Evolutionary conservation across 1,140 invertebrate genomes (phyloP), one percentile per base, ranked within the genome.

Genomic region (Druon quercuslanigerum): DNA sequence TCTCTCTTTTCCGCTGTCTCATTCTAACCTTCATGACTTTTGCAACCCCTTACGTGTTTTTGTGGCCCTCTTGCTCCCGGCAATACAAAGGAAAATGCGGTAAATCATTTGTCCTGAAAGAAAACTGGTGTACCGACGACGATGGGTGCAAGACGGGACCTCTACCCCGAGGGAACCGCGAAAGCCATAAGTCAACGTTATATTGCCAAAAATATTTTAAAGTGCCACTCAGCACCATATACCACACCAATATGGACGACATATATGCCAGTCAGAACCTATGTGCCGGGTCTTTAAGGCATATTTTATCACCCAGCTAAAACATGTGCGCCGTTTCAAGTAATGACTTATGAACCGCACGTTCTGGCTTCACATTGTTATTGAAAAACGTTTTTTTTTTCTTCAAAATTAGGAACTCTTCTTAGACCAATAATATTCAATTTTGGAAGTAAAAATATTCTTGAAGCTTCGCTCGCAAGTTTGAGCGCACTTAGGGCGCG

Each of bases 151-250:
- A 79, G 77, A 76, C 40, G 40, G 40, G 40, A 11, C 40, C 71
- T 81, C 73, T 51, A 52, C 76, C 71, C 71, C 76, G 78, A 81
- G 82, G 52, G 86, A 87, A 85, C 81, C 76, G 83, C 84, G 50
- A 84, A 84, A 87, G 85, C 83, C 89, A 90, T 91, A 91, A 91
- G 90, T 91, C 90, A 91, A 84, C 87, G 85, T 87, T 88, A 85
- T 91, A 91, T 90, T 88, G 86, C 87, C 88, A 84, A 90, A 91
- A 91, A 91, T 91, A 90, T 86, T 90, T 90, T 91, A 91, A 90
- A 91, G 87, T 88, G 86, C 84, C 88, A 88, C 88, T 88, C 87
- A 86, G 80, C 77, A 77, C 77, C 50, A n/a, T 50, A 73, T 33
- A 33, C 20, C 20, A 17, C 71, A 40, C 66, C 12, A 77, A 75